Percentiles rank a stretch among this genome's conserved stretches.
These are phyloP conservation scores for Lerema accius DNA, from an alignment of 1,140 invertebrate species.

Conservation along the genomic window DNA sequence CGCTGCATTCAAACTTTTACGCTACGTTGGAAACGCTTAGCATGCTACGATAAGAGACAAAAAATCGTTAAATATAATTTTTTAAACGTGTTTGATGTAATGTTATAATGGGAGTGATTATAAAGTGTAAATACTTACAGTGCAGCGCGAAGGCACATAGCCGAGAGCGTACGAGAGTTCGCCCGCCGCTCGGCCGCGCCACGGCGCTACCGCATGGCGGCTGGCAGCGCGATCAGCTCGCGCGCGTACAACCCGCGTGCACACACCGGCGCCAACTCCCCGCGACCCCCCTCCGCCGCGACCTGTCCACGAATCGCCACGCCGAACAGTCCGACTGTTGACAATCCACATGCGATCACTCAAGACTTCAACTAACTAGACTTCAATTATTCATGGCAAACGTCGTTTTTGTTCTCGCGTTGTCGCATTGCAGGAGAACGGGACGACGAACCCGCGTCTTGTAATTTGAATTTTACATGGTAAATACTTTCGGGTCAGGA, in stretches of 20 bases:
- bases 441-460: constrained; percentile 36
- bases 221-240: constrained; percentile 46
- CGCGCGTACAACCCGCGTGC: constrained; percentile 50
- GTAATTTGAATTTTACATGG: constrained; percentile 45
- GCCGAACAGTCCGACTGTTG: constrained; percentile 73
- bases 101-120: constrained; percentile 7
- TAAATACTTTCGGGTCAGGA: constrained; percentile 40
- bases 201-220: constrained; percentile 76
- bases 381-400: constrained; percentile 57
- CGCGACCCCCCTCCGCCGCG: constrained; percentile 42
- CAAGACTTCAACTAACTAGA: constrained; percentile 42
- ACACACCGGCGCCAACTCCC: constrained; percentile 40
- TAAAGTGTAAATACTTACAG: constrained; percentile 65
- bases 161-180: constrained; percentile 75
- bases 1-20: no score
- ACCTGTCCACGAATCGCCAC: constrained; percentile 60
- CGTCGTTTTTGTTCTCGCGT: constrained; percentile 51
- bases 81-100: constrained; percentile 9
- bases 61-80: no score
- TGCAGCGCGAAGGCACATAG: constrained; percentile 82
- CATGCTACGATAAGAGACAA: no score
- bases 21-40: no score
- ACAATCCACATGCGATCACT: constrained; percentile 63
- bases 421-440: constrained; percentile 75
- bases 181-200: constrained; percentile 78